Conservation (phyloP, 2,888 invertebrate species). For the Pseudoips prasinana region DNA sequence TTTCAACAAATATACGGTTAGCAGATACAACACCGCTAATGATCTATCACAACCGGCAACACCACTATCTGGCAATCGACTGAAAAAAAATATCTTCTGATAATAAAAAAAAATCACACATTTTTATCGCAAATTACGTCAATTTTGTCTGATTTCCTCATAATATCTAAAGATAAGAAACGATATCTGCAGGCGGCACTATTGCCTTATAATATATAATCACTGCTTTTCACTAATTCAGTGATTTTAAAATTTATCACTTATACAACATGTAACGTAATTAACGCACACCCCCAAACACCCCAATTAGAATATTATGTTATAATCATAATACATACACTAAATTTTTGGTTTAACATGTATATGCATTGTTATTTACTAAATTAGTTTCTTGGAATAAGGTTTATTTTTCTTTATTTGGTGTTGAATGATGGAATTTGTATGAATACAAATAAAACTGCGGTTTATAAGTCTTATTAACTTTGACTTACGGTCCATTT, state of each 20-base stretch:
- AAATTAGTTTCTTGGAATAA: no score
- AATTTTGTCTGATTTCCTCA: slow-evolving; percentile 62
- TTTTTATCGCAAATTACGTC: slow-evolving; percentile 74
- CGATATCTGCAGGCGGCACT: slow-evolving; percentile 47
- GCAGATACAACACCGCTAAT: slow-evolving; percentile 17
- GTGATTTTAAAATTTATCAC: slow-evolving; percentile 34
- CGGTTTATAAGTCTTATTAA: no score
- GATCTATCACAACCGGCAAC: slow-evolving; percentile 61
- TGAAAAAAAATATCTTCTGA: slow-evolving; percentile 72
- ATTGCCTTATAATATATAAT: slow-evolving; percentile 41
- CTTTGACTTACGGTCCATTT: no score
- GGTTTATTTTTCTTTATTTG: no score
- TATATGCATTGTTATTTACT: no score
- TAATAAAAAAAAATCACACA: slow-evolving; percentile 64
- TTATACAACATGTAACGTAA: no score
- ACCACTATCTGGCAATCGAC: slow-evolving; percentile 71
- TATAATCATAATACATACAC: no score
- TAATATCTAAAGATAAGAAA: slow-evolving; percentile 59
- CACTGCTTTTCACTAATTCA: slow-evolving; percentile 37
- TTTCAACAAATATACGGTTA: slow-evolving; percentile 11
- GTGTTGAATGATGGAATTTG: no score
- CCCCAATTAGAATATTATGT: no score
- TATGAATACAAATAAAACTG: no score
- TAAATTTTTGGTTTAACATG: no score
- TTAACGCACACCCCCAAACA: no score